Base-by-base conservation (phyloP, 1,140 invertebrate species). In the Meloidogyne hapla region DNA sequence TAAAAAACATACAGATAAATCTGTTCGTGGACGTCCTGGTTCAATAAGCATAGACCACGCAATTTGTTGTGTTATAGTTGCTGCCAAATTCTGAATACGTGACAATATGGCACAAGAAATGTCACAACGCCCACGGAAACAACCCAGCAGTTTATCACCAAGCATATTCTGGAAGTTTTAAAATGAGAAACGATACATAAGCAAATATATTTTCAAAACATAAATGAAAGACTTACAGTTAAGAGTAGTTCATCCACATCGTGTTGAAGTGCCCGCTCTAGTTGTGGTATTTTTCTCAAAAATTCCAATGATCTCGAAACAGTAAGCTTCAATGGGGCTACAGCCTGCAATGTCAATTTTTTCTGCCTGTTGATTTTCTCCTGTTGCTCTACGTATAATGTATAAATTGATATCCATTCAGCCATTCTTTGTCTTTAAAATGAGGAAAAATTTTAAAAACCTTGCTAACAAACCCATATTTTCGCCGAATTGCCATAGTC, bases 11-110 rank as follows among this genome's bases (percentile, higher is more conserved):
- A 83, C 82, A 38, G 80, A 77, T 21, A 84, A 72, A 76, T 84
- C 83, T 9, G 80, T 81, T 25, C 80, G 74, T 45, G 84, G 74
- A 18, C 77, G 79, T 28, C 84, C 84, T 3, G 85, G 84, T 40
- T 86, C 83, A n/a, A 84, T 74, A 2, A 86, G 68, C 18, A 86
- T 69, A 13, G 82, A 85, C 76, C 79, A 85, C 13, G 66, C 40
- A 33, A 83, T 45, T 45, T 71, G 67, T 15, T 38, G 28, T 26
- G 61, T 48, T 25, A 80, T 75, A 10, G 65, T 71, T 12, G 69
- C 28, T 6, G 79, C 79, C 18, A 80, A 68, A 21, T 70, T 70
- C 48, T 82, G 79, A 65, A 80, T 80, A 5, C 79, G 79, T 9
- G 64, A 62, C 12, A 80, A 61, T 28, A 79, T 83, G 2, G 66